Evolutionary conservation across 2,888 invertebrate genomes (phyloP), one percentile per base, ranked within the genome.

Genomic region (Acleris laterana): DNA sequence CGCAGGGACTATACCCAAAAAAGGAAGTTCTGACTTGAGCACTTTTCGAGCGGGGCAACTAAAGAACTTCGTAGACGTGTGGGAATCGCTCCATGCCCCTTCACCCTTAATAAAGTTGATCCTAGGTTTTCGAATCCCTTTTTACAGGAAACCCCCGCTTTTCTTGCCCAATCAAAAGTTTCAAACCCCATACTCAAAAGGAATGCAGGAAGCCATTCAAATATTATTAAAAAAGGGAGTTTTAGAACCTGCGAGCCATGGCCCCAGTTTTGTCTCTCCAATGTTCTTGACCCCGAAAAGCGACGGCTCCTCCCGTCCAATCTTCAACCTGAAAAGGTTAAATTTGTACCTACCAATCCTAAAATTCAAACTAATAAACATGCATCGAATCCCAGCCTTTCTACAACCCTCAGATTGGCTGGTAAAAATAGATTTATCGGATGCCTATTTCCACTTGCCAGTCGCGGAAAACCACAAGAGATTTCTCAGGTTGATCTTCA

Each of bases 21-120:
- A 49, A 42, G 62, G 46, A 63, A 63, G 28, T 63, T n/a, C 38
- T 63, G 63, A 63, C 58, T 58, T 20, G 16, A 20, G 3, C 20
- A 20, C 20, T 20, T 20, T 20, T 20, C 20, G 20, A 20, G 20
- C 20, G 20, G 20, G 20, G 20, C 20, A 20, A 20, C 20, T 20
- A 20, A 20, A 20, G 20, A 20, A 20, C 20, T 20, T 20, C 20
- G 20, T 20, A 20, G 20, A 20, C 20, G 20, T 20, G 20, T 20
- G 20, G 20, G 20, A 20, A 20, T 20, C 20, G 20, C 20, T 20
- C 20, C 3, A 1, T 20, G 20, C 20, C 20, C 20, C 20, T 20
- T 20, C 20, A 20, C 20, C 20, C 20, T 20, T 20, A 20, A 20
- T 20, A 20, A 20, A 20, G 20, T 20, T 20, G 20, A 2, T 20